Percentiles rank a stretch among this genome's conserved stretches.
Conservation (phyloP, 2,888 invertebrate species). For the Amaurobius ferox region DNA sequence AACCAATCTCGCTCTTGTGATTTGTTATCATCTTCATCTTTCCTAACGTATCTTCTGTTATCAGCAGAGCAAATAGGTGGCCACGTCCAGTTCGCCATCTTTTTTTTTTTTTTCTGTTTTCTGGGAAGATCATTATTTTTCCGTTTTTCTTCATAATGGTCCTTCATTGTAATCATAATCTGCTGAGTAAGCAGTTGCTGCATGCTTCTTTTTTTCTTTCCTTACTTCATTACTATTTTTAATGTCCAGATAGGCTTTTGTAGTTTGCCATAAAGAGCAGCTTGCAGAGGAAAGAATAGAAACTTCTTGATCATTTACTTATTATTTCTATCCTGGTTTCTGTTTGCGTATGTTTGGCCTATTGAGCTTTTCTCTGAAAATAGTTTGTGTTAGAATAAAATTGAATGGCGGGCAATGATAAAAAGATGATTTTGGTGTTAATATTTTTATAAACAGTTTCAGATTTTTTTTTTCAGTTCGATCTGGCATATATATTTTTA, state of each 20-base stretch:
- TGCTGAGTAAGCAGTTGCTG: constrained; percentile 1
- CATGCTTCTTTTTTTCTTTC: not conserved
- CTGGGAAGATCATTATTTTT: not conserved
- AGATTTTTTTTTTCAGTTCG: too few species aligned
- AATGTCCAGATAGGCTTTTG: not conserved
- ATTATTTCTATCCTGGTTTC: too few species aligned
- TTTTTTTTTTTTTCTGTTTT: not conserved
- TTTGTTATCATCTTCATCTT: not conserved
- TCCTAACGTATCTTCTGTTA: not conserved
- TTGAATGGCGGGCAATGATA: too few species aligned
- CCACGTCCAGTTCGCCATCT: not conserved
- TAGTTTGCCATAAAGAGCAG: not conserved
- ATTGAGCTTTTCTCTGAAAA: too few species aligned
- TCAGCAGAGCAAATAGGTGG: constrained; percentile 9
- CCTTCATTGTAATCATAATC: constrained; percentile 4
- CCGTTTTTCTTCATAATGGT: constrained; percentile 6
- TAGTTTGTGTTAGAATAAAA: too few species aligned
- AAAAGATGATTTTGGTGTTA: too few species aligned
- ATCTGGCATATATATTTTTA: too few species aligned
- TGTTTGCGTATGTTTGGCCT: too few species aligned
- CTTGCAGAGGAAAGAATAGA: too few species aligned
- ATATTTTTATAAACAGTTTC: too few species aligned
- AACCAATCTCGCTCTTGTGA: not conserved
- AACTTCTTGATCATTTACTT: too few species aligned
- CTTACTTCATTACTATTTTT: not conserved